Evolutionary conservation across 2,797 vertebrate species (phyloP), one percentile per base, ranked within the genome.

Genomic region (Sebastes oblongus): DNA sequence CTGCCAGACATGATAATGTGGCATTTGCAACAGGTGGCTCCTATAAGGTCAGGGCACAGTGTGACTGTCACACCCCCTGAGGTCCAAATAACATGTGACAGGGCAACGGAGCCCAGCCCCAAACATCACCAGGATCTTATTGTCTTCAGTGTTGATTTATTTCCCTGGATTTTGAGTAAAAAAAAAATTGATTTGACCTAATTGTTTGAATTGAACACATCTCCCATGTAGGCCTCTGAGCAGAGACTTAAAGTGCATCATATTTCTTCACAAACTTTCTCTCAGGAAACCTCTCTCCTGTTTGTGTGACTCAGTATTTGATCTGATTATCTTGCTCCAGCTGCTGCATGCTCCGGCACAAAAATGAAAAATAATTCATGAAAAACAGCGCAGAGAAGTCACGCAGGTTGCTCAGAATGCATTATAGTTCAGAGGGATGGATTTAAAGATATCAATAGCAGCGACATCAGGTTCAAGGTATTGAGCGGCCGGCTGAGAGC

Each of bases 1-100:
- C 81, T 86, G 86, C 77, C 86, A 91, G 86, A 86, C 88, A 91
- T 94, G 93, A 78, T 93, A 92, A 94, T 94, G 92, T 95, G 92
- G 83, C 91, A 93, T 95, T 95, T 95, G 80, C 83, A 87, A 86
- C 91, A 90, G 90, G 90, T 90, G 88, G 79, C 74, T 90, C 85
- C 81, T 86, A 73, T 91, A 94, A 95, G 93, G 93, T 94, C 93
- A 93, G 24, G 66, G 86, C 90, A 66, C 90, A 93, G 92, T 91
- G 83, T 89, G 92, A 92, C 77, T 87, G 88, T 90, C 86, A 84
- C 82, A 82, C 86, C 88, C 68, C 83, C 86, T 5, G 22, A 87
- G 83, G 86, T 89, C 85, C 78, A 90, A 91, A 91, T 87, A 87
- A 65, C 85, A 89, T 80, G 75, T 85, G 86, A 78, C 61, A 55